These are phyloP conservation scores for Sialis lutaria DNA, from an alignment of 2,888 invertebrate genomes.

Conservation along the genomic window DNA sequence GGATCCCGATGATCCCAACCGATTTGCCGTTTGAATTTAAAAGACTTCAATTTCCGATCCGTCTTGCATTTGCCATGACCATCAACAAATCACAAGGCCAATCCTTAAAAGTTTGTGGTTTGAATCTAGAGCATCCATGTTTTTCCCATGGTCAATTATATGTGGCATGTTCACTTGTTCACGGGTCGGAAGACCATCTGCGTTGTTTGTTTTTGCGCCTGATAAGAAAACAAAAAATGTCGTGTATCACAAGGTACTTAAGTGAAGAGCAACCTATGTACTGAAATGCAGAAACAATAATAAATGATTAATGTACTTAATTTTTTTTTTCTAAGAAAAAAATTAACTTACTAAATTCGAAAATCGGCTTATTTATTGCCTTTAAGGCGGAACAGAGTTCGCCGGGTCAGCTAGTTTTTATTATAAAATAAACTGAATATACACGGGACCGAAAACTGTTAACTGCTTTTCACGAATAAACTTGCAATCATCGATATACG, in stretches of 20 bases:
- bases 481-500: too few species aligned
- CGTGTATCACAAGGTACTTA: constrained; percentile 8
- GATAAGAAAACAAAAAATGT: constrained; percentile 9
- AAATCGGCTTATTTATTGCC: constrained; percentile 1
- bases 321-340: background rate
- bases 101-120: constrained; percentile 15
- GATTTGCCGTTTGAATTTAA: constrained; percentile 13
- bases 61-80: constrained; percentile 15
- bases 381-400: constrained; percentile 1
- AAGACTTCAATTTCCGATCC: constrained; percentile 14
- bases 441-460: too few species aligned
- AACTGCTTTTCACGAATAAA: too few species aligned
- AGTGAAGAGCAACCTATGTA: constrained; percentile 1
- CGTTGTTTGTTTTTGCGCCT: constrained; percentile 7
- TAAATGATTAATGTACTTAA: background rate
- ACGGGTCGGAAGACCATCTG: constrained; percentile 8
- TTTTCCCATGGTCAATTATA: constrained; percentile 19
- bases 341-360: background rate
- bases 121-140: constrained; percentile 16
- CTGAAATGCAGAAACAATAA: background rate
- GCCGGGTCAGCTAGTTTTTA: background rate
- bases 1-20: constrained; percentile 15
- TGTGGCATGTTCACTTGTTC: constrained; percentile 18
- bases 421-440: too few species aligned
- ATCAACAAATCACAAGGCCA: constrained; percentile 20